Conservation (phyloP, 2,797 vertebrate species). For the Champsocephalus gunnari region DNA sequence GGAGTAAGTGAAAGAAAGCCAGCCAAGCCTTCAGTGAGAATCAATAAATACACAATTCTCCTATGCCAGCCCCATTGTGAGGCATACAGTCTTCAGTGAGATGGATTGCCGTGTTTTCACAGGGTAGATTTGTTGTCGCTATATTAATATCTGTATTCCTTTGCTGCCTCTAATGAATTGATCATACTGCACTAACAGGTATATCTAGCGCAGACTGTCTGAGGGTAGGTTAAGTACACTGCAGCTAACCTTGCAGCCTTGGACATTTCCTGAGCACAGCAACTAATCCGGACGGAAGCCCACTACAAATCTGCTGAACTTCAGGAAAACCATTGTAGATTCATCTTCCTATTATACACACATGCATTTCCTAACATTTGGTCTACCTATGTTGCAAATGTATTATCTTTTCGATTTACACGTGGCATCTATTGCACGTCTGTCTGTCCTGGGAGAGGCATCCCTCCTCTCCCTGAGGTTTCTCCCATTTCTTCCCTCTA, state of each 20-base stretch:
- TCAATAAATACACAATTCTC: slow-evolving; percentile 61
- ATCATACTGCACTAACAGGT: slow-evolving; percentile 43
- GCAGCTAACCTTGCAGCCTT: slow-evolving; percentile 43
- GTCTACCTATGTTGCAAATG: too few species aligned
- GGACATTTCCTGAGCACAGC: slow-evolving; percentile 7
- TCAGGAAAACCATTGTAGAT: slow-evolving; percentile 15
- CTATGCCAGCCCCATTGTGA: slow-evolving; percentile 28
- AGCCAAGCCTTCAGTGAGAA: slow-evolving; percentile 46
- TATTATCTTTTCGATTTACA: too few species aligned
- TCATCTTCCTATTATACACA: too few species aligned
- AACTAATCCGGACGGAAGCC: slow-evolving; percentile 18
- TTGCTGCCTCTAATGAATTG: slow-evolving; percentile 42
- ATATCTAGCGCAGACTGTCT: slow-evolving; percentile 33
- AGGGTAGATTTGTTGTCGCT: slow-evolving; percentile 42
- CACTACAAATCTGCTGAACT: slow-evolving; percentile 44
- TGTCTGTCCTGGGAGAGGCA: too few species aligned
- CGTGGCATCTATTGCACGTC: too few species aligned
- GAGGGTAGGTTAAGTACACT: slow-evolving; percentile 36
- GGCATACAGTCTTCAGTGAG: slow-evolving; percentile 23
- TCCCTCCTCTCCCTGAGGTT: too few species aligned
- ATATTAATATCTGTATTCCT: slow-evolving; percentile 47
- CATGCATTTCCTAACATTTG: too few species aligned
- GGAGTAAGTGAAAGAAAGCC: slow-evolving; percentile 32
- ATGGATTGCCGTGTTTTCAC: slow-evolving; percentile 54
- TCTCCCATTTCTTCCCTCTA: too few species aligned